Evolutionary conservation across 2,113 vertebrate species (phyloP).

Genomic region (Apteryx owenii): DNA sequence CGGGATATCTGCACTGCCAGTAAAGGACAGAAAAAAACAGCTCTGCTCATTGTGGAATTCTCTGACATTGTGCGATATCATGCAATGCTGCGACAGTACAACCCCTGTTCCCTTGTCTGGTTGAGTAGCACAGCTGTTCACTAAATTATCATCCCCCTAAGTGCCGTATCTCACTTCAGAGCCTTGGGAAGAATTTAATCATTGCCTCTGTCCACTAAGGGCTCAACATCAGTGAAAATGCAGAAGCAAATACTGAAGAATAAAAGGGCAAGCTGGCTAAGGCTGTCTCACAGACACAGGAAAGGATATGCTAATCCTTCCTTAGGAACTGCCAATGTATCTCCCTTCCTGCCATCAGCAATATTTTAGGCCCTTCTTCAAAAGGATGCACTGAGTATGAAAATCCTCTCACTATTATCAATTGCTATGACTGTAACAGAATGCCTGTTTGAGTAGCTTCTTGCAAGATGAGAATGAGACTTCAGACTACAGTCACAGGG

Average conservation of each 20-base stretch:
- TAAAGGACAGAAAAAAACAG: not conserved
- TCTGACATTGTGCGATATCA: not conserved
- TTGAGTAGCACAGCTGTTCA: not conserved
- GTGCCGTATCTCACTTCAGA: not conserved
- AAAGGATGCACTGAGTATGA: not conserved
- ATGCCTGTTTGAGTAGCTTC: not conserved
- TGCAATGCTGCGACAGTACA: not conserved
- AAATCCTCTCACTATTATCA: not conserved
- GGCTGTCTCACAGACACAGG: not conserved
- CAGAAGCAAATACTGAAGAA: constrained; percentile 11
- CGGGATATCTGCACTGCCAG: not conserved
- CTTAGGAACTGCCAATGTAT: not conserved
- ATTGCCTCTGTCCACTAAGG: not conserved
- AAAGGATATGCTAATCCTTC: constrained; percentile 7
- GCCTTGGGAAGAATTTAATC: not conserved
- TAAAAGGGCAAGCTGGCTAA: constrained; percentile 10
- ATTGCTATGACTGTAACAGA: not conserved
- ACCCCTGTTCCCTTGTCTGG: not conserved
- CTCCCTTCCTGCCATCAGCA: not conserved
- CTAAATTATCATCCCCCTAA: not conserved
- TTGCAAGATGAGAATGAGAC: not conserved
- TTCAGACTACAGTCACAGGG: not conserved
- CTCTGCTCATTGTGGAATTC: not conserved
- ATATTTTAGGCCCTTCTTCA: not conserved
- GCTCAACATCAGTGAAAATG: constrained; percentile 12